phyloP scores from a whole-genome alignment of 2,888 invertebrate species.

The Oscheius sp. region DNA sequence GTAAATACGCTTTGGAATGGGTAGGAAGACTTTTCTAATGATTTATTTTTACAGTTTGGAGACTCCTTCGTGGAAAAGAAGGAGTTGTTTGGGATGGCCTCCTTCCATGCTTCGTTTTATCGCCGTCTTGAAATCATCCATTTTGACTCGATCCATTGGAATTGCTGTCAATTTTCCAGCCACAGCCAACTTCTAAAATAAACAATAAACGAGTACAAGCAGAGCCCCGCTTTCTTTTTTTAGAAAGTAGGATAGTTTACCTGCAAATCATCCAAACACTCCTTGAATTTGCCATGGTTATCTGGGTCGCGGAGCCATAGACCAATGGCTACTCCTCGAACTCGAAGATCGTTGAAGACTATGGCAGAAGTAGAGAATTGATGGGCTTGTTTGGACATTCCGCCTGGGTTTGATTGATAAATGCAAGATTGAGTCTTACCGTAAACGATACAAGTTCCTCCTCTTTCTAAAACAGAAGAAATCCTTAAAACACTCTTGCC shows the following conservation, averaged over 20 bases:
- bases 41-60: constrained; percentile 18
- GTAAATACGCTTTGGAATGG: too few species aligned
- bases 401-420: constrained; percentile 69
- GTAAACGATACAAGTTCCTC: constrained; percentile 88
- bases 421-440: constrained; percentile 73
- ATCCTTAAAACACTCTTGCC: constrained; percentile 87
- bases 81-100: constrained; percentile 43
- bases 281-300: constrained; percentile 35
- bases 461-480: constrained; percentile 78
- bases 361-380: constrained; percentile 82
- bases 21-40: background rate
- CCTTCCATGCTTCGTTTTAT: constrained; percentile 39
- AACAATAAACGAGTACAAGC: too few species aligned
- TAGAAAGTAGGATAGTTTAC: constrained; percentile 15
- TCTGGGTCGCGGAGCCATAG: constrained; percentile 83
- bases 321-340: constrained; percentile 75
- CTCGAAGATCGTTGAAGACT: constrained; percentile 83
- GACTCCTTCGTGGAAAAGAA: constrained; percentile 29
- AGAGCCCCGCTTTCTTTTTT: too few species aligned
- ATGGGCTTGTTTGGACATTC: constrained; percentile 88
- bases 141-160: constrained; percentile 41
- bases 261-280: constrained; percentile 48
- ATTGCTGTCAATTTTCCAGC: constrained; percentile 45
- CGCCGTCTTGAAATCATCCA: constrained; percentile 38
- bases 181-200: background rate